Conservation (phyloP, 2,797 vertebrate species). For the Enteromius fasciolatus region DNA sequence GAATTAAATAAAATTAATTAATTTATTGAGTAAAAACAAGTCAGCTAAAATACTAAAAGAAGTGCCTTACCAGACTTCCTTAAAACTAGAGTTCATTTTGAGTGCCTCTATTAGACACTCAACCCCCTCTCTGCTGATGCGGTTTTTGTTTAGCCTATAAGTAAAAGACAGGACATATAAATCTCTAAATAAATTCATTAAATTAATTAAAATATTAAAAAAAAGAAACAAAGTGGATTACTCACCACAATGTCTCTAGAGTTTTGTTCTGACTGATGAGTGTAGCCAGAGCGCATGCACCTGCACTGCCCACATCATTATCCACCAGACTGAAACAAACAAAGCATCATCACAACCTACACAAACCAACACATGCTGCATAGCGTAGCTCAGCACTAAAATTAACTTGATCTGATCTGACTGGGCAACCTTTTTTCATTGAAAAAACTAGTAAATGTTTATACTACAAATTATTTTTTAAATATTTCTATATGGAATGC, state of each 20-base stretch:
- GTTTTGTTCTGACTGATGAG: conserved; percentile 76
- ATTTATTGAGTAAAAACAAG: background rate
- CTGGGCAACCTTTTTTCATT: background rate
- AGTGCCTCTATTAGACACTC: conserved; percentile 78
- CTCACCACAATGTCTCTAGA: conserved; percentile 84
- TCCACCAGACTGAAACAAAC: conserved; percentile 79
- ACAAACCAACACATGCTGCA: background rate
- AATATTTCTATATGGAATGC: background rate
- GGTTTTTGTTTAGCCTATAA: conserved; percentile 84
- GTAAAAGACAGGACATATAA: background rate
- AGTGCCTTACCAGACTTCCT: conserved; percentile 80
- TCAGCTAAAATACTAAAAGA: background rate
- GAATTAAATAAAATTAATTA: background rate
- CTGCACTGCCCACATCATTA: conserved; percentile 80
- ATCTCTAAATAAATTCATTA: background rate
- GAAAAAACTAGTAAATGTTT: background rate
- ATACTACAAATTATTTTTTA: background rate
- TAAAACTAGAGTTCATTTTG: conserved; percentile 72
- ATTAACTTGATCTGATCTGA: background rate
- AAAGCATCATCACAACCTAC: background rate
- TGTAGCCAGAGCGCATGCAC: conserved; percentile 78
- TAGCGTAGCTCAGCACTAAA: background rate
- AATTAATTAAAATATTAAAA: background rate
- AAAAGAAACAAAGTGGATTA: conserved; percentile 1
- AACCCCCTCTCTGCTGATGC: conserved; percentile 76